Evolutionary conservation across 2,797 vertebrate species (phyloP), one percentile per base, ranked within the genome.

Genomic region (Danio choprae): DNA sequence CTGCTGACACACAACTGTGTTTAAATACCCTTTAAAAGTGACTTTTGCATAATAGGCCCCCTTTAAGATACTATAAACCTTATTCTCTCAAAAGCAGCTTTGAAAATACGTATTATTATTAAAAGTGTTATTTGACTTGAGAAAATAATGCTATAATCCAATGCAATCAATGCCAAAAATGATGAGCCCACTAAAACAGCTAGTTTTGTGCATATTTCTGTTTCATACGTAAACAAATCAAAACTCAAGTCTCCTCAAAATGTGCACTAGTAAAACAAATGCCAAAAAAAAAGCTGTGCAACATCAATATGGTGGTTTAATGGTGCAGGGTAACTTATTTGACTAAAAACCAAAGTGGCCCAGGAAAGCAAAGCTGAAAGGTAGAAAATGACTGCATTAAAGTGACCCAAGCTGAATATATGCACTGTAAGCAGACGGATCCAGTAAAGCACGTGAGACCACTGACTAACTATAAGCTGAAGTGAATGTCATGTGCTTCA

Each of bases 381-480:
- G 41, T 12, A 59, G 11, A 51, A 51, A 43, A 65, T 16, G 15
- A 8, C 16, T 41, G 1, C 29, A 59, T 50, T 15, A 3, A 58
- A 6, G 7, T 59, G 41, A 18, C 41, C 15, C 4, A 29, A 9
- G 53, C 43, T 78, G 64, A 68, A 48, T 22, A 58, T 38, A 3
- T 16, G 51, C 41, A 29, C 2, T 22, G 55, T 29, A 44, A 73
- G 70, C 41, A 58, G 16, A 77, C 4, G 18, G 40, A 56, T 59
- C 20, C n/a, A 12, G 29, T 40, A 16, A 41, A 70, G 43, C 55
- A 69, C 69, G 76, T 62, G 44, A 70, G 56, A 18, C 5, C 64
- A 70, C 11, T 20, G 43, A 56, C 7, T 58, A 74, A 36, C 29
- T 55, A 53, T 2, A 22, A 43, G 11, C 4, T 36, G 15, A 44